These are phyloP conservation scores for Camponotus fellah DNA, from an alignment of 2,888 invertebrate genomes.

Conservation along the genomic window DNA sequence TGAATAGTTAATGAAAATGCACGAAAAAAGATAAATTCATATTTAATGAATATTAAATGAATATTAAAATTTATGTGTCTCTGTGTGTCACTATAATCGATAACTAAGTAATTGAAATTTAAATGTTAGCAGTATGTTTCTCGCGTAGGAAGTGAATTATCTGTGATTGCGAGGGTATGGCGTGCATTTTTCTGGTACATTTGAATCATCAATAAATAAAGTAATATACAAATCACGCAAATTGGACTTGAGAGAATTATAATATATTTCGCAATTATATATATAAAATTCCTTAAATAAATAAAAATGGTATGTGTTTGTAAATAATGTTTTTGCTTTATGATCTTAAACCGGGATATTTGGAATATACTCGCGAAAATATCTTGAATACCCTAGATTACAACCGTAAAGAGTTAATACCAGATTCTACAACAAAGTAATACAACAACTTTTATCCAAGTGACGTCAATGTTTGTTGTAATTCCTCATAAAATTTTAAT, in stretches of 20 bases:
- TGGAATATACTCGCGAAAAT: constrained; percentile 26
- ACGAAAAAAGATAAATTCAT: not conserved
- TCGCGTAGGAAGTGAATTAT: not conserved
- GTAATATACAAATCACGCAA: not conserved
- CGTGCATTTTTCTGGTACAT: not conserved
- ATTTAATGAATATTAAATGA: not conserved
- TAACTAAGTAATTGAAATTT: not conserved
- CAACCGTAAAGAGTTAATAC: constrained; percentile 50
- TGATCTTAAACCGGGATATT: constrained; percentile 7
- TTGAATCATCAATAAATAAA: not conserved
- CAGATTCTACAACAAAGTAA: constrained; percentile 18
- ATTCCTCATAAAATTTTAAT: constrained; percentile 36
- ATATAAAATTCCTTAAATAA: not conserved
- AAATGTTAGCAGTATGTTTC: constrained; percentile 11
- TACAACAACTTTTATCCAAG: not conserved
- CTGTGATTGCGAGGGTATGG: not conserved
- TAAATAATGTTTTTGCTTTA: constrained; percentile 22
- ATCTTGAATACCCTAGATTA: constrained; percentile 45
- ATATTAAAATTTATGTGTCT: not conserved
- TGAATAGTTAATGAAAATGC: not conserved
- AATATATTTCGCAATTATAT: not conserved
- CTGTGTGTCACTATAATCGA: not conserved
- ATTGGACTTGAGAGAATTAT: not conserved
- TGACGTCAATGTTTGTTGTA: constrained; percentile 27
- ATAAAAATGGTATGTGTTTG: not conserved